A percentile compares a stretch with the other conserved stretches of the same genome.
Conservation (phyloP, 64 coral and sea anemone genomes). For the Dendrophyllia cribrosa region DNA sequence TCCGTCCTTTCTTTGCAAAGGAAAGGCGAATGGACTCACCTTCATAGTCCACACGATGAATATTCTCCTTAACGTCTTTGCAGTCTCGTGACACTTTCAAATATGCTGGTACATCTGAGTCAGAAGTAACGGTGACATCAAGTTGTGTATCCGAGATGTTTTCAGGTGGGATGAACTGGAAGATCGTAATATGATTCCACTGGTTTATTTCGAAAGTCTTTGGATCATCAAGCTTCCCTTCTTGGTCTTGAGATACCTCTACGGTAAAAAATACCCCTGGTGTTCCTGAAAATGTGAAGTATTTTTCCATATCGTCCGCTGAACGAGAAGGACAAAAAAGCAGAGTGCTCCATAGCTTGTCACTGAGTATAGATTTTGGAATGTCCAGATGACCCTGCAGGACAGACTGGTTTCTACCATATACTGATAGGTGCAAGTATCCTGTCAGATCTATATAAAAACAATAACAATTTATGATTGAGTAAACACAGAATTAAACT, state of each 20-base stretch:
- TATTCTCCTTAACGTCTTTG: conserved; percentile 21
- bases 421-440: background rate
- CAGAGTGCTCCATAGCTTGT: background rate
- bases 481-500: no score
- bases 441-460: no score
- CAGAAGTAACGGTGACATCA: conserved; percentile 60
- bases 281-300: background rate
- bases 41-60: background rate
- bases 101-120: conserved; percentile 18
- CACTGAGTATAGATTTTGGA: background rate
- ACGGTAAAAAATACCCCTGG: background rate
- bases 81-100: conserved; percentile 64
- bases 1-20: conserved; percentile 42
- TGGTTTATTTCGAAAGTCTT: background rate
- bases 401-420: background rate
- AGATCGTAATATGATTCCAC: background rate
- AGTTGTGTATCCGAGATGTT: conserved; percentile 31
- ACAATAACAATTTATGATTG: no score
- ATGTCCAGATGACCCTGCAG: background rate
- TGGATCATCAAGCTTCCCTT: background rate
- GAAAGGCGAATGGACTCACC: conserved; percentile 37
- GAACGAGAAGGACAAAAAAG: background rate
- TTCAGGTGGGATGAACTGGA: conserved; percentile 35
- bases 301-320: background rate
- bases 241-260: background rate